A percentile compares a stretch with the other conserved stretches of the same genome.
Evolutionary conservation across 2,113 vertebrate genomes (phyloP).

Genomic region (Pimephales promelas): DNA sequence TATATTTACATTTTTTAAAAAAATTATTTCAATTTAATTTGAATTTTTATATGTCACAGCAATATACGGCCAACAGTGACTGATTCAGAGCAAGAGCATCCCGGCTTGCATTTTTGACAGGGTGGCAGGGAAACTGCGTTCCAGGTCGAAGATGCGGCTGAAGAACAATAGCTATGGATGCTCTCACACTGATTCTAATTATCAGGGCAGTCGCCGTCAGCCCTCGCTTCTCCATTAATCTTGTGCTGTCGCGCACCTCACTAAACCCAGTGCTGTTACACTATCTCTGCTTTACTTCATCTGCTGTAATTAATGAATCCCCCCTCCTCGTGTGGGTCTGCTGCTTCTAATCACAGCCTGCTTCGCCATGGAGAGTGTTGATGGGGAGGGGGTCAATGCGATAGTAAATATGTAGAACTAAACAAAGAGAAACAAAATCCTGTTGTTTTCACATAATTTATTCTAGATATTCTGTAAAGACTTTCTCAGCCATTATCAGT

Average conservation of each 20-base stretch:
- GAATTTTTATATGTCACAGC: not conserved
- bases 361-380: slow-evolving; percentile 43
- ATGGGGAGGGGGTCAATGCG: slow-evolving; percentile 25
- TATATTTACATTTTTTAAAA: not conserved
- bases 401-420: slow-evolving; percentile 31
- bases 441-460: not conserved
- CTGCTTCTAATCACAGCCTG: slow-evolving; percentile 52
- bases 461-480: not conserved
- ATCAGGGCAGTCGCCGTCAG: slow-evolving; percentile 80
- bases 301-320: slow-evolving; percentile 84
- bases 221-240: slow-evolving; percentile 80
- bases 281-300: slow-evolving; percentile 84
- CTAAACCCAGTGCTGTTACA: slow-evolving; percentile 81
- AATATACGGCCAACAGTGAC: not conserved
- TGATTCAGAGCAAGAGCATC: slow-evolving; percentile 3
- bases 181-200: slow-evolving; percentile 80
- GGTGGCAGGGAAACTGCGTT: slow-evolving; percentile 22
- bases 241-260: slow-evolving; percentile 83
- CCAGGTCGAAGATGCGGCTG: slow-evolving; percentile 70
- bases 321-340: slow-evolving; percentile 62
- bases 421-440: slow-evolving; percentile 20
- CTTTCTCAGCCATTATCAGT: not conserved
- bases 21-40: not conserved
- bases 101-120: slow-evolving; percentile 30
- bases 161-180: slow-evolving; percentile 77